A percentile compares a stretch with the other conserved stretches of the same genome.
phyloP scores from a whole-genome alignment of 2,888 invertebrate genomes.

The Meiosimyza decipiens region DNA sequence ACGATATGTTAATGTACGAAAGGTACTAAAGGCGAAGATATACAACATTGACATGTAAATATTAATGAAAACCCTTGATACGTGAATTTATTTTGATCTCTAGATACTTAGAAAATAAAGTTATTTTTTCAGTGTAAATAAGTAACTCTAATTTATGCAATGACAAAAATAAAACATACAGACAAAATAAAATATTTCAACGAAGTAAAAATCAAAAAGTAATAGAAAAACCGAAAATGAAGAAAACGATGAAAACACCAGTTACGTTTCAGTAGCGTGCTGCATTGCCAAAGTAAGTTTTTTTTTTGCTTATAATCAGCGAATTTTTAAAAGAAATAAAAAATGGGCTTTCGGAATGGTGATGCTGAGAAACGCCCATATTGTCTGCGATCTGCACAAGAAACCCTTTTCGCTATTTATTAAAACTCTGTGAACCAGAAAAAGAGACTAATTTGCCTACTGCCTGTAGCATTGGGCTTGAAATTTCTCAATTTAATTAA shows the following conservation, averaged over 20 bases:
- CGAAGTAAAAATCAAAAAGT: not conserved
- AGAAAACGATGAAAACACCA: conserved; percentile 26
- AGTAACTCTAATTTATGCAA: conserved; percentile 48
- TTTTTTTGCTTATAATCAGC: too few relatives aligned
- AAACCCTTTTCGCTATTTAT: not conserved
- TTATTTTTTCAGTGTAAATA: conserved; percentile 39
- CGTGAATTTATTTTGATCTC: too few relatives aligned
- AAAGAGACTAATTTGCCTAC: conserved; percentile 13
- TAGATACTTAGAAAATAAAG: too few relatives aligned
- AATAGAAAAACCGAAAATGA: conserved; percentile 32
- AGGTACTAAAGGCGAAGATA: too few relatives aligned
- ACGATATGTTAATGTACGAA: too few relatives aligned
- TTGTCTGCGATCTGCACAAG: not conserved
- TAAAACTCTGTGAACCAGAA: conserved; percentile 13
- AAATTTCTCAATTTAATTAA: too few relatives aligned
- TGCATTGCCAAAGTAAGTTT: too few relatives aligned
- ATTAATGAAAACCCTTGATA: too few relatives aligned
- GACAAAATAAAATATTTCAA: conserved; percentile 1
- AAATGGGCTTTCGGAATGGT: not conserved
- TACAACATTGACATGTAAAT: too few relatives aligned
- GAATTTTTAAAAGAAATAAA: not conserved
- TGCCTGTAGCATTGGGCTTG: too few relatives aligned
- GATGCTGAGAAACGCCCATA: conserved; percentile 14
- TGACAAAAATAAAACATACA: conserved; percentile 40
- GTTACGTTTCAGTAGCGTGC: not conserved